Evolutionary conservation across 2,113 vertebrate genomes (phyloP), one percentile per base, ranked within the genome.

Genomic region (Synodontis membranacea): DNA sequence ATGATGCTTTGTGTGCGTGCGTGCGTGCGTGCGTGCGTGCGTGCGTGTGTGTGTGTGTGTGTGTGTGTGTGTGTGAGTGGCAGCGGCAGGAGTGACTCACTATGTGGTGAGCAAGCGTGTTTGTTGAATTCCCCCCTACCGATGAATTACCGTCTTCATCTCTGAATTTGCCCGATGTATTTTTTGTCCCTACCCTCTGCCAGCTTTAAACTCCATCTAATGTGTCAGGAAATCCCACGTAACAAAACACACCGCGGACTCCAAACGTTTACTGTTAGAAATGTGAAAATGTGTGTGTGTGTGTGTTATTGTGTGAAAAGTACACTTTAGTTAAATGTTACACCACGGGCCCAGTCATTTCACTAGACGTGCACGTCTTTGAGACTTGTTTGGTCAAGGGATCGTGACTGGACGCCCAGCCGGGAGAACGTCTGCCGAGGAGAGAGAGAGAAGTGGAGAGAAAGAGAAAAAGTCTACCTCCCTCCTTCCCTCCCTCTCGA

Each of bases 41-140:
- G 84, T 23, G 70, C 82, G 72, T 72, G 68, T 56, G 83, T 70
- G 50, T 42, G 74, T 76, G 39, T 28, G 70, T 46, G 44, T 37
- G 54, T 72, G 37, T 60, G 84, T 23, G 66, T 72, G 39, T 44
- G 81, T 48, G 72, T 66, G 58, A 39, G 31, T 81, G 83, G 34
- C 28, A 66, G 76, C n/a, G 74, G 68, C 17, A 62, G 79, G 72
- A 75, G 52, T 78, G 83, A 85, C 70, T 46, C 74, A 54, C 62
- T 80, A 5, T 70, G 80, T 70, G 60, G 84, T 66, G 60, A 60
- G 23, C 44, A 7, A 28, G 52, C 23, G 28, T 79, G 78, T 80
- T 80, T 80, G 78, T 80, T 48, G 23, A 66, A 64, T 54, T 70
- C 66, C 54, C 68, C 34, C 60, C 37, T n/a, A 58, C 37, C 11